Evolutionary conservation across 2,888 invertebrate species (phyloP).

Genomic region (Margaritifera margaritifera): DNA sequence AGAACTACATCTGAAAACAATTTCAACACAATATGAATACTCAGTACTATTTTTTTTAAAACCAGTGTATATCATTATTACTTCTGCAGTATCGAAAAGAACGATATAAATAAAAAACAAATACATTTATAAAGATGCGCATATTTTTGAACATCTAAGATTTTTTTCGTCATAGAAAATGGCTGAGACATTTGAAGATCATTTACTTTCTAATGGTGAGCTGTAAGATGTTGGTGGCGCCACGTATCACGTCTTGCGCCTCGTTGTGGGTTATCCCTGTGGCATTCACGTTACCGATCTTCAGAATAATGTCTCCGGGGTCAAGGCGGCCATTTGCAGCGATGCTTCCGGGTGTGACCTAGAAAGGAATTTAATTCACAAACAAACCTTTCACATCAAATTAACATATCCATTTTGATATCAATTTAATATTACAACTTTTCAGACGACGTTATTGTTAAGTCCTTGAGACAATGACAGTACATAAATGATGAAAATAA

Average conservation of each 20-base stretch:
- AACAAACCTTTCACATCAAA: too few species aligned
- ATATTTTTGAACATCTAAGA: not conserved
- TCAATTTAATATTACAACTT: too few species aligned
- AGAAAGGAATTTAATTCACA: slow-evolving; percentile 18
- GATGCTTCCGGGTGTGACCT: slow-evolving; percentile 71
- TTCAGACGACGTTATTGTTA: too few species aligned
- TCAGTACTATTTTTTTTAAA: too few species aligned
- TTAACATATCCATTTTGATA: too few species aligned
- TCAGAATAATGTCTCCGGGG: slow-evolving; percentile 66
- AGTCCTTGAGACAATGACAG: too few species aligned
- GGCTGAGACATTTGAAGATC: not conserved
- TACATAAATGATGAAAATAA: too few species aligned
- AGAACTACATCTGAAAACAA: too few species aligned
- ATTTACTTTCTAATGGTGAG: slow-evolving; percentile 67
- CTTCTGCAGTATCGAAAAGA: not conserved
- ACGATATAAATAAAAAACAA: not conserved
- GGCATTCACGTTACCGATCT: slow-evolving; percentile 67
- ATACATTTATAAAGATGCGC: not conserved
- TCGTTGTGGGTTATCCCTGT: slow-evolving; percentile 62
- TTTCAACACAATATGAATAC: too few species aligned
- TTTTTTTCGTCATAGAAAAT: not conserved
- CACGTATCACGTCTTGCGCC: slow-evolving; percentile 66
- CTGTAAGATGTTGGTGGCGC: slow-evolving; percentile 67
- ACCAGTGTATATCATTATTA: too few species aligned
- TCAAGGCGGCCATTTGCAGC: slow-evolving; percentile 54